A percentile compares a stretch with the other conserved stretches of the same genome.
phyloP scores from a whole-genome alignment of 2,888 invertebrate genomes.

The Heliconius charithonia region DNA sequence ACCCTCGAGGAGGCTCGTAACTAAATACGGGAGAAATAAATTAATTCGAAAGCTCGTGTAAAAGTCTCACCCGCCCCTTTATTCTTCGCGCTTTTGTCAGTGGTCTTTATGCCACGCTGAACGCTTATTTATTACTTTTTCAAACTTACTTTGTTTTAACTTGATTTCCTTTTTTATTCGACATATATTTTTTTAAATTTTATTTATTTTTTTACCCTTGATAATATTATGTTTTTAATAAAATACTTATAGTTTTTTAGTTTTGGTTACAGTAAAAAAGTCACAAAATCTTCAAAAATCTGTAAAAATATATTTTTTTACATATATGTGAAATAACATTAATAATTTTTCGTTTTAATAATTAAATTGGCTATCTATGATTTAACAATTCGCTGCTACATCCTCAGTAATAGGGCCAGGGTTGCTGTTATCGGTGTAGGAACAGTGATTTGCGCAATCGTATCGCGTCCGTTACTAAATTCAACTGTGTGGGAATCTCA shows the following conservation, averaged over 20 bases:
- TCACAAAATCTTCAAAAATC: not conserved
- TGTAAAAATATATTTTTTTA: not conserved
- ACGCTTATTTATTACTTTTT: constrained; percentile 20
- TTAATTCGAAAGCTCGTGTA: constrained; percentile 29
- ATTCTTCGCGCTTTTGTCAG: constrained; percentile 26
- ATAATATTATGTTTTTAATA: not conserved
- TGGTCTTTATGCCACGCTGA: constrained; percentile 23
- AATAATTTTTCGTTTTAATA: constrained; percentile 5
- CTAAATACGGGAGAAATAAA: constrained; percentile 27
- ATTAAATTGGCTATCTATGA: constrained; percentile 34
- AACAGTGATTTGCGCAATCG: constrained; percentile 80
- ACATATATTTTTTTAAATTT: not conserved
- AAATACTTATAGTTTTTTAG: not conserved
- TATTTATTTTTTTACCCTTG: not conserved
- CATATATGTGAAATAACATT: not conserved
- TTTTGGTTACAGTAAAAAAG: not conserved
- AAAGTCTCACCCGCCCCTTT: constrained; percentile 31
- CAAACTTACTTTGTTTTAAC: constrained; percentile 1
- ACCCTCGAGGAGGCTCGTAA: constrained; percentile 31
- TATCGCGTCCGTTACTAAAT: constrained; percentile 70
- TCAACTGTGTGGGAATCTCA: constrained; percentile 66
- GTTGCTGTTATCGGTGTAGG: constrained; percentile 77
- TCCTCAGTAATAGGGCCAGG: constrained; percentile 79
- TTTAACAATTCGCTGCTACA: constrained; percentile 55
- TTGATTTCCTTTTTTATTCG: not conserved